phyloP scores from a whole-genome alignment of 2,797 vertebrate species.

The Acanthurus lineatus region DNA sequence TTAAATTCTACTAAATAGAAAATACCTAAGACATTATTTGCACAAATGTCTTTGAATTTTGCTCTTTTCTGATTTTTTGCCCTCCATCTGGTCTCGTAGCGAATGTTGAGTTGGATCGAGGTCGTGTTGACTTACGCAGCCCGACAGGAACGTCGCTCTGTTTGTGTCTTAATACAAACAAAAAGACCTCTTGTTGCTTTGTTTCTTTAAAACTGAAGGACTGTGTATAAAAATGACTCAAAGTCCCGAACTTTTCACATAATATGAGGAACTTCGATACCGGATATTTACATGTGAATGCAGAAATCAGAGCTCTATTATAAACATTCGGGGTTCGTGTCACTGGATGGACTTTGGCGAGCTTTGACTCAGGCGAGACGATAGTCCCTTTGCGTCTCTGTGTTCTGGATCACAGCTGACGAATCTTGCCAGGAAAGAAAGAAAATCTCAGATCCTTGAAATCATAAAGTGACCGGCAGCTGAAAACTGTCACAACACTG shows the following conservation, averaged over 20 bases:
- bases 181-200: not conserved
- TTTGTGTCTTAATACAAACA: not conserved
- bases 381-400: slow-evolving; percentile 4
- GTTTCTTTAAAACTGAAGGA: not conserved
- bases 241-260: not conserved
- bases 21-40: too few relatives aligned
- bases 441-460: slow-evolving; percentile 36
- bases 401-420: slow-evolving; percentile 4
- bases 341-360: slow-evolving; percentile 18
- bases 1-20: too few relatives aligned
- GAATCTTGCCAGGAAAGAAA: slow-evolving; percentile 32
- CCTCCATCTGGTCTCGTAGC: too few relatives aligned
- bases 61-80: too few relatives aligned
- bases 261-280: not conserved
- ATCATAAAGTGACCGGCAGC: slow-evolving; percentile 17
- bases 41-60: too few relatives aligned
- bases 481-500: slow-evolving; percentile 25
- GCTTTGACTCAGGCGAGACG: slow-evolving; percentile 8
- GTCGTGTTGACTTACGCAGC: not conserved
- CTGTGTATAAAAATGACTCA: not conserved
- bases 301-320: slow-evolving; percentile 5
- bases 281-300: not conserved
- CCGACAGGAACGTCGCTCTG: not conserved
- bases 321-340: slow-evolving; percentile 11
- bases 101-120: not conserved